Evolutionary conservation across 2,888 invertebrate species (phyloP).

Genomic region (Euzophera pinguis): DNA sequence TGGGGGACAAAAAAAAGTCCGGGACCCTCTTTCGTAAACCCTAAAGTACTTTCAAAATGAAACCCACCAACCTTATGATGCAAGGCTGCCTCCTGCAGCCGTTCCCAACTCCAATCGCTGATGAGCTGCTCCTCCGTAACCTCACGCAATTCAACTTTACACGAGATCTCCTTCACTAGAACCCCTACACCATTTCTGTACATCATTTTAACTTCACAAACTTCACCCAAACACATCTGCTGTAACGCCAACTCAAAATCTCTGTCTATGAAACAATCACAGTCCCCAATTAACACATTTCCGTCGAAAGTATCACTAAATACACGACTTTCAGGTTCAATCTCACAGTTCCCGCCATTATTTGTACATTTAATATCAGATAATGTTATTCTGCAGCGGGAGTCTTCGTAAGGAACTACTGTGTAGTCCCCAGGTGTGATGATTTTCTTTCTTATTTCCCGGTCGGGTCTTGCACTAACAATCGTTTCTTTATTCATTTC

Average conservation of each 20-base stretch:
- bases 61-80: constrained; percentile 67
- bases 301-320: constrained; percentile 61
- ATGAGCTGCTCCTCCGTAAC: constrained; percentile 69
- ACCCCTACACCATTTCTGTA: constrained; percentile 48
- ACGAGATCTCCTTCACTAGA: constrained; percentile 52
- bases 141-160: constrained; percentile 60
- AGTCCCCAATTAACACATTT: constrained; percentile 70
- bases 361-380: constrained; percentile 49
- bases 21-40: too few species aligned
- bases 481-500: constrained; percentile 50
- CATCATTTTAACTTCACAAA: constrained; percentile 53
- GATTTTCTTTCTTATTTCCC: constrained; percentile 60
- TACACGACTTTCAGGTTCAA: constrained; percentile 52
- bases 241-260: constrained; percentile 75
- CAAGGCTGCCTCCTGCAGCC: constrained; percentile 69
- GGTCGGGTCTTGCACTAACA: constrained; percentile 49
- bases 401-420: constrained; percentile 65
- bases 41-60: too few species aligned
- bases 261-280: constrained; percentile 67
- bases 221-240: constrained; percentile 75
- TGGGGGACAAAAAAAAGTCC: too few species aligned
- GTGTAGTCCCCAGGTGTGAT: constrained; percentile 58
- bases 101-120: constrained; percentile 78
- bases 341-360: constrained; percentile 40
- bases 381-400: constrained; percentile 58